phyloP scores from a whole-genome alignment of 1,140 invertebrate species.

The Steinernema khuongi region DNA sequence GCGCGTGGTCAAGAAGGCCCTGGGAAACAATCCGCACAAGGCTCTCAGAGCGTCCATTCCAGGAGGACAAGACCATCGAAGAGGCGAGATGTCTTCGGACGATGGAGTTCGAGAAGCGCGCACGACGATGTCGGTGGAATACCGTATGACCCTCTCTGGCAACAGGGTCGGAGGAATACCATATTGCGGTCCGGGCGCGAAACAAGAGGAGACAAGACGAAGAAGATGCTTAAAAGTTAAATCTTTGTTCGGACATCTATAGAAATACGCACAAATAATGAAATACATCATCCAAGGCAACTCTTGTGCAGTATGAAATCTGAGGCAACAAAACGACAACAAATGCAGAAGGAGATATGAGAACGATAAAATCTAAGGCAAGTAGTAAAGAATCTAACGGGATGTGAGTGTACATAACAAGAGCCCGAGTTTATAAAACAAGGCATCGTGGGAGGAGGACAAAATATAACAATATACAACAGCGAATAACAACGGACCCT shows the following conservation, averaged over 20 bases:
- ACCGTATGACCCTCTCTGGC: slow-evolving; percentile 30
- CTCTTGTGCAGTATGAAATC: no score
- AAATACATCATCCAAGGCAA: no score
- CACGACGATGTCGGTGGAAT: slow-evolving; percentile 21
- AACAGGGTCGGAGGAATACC: slow-evolving; percentile 34
- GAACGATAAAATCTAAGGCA: no score
- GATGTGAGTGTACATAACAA: slow-evolving; percentile 2
- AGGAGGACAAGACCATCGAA: slow-evolving; percentile 24
- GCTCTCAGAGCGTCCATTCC: not conserved
- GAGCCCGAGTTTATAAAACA: no score
- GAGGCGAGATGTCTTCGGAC: slow-evolving; percentile 33
- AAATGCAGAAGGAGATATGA: not conserved
- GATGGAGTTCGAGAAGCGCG: slow-evolving; percentile 26
- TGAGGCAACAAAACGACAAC: not conserved
- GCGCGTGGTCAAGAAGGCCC: not conserved
- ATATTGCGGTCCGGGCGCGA: slow-evolving; percentile 32
- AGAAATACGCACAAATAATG: not conserved
- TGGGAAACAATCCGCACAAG: not conserved
- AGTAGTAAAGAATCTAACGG: no score
- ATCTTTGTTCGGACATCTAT: slow-evolving; percentile 8
- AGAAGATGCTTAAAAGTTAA: not conserved
- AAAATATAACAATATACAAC: not conserved
- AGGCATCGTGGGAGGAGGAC: not conserved
- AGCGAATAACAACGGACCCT: not conserved
- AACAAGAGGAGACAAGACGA: not conserved